A percentile compares a stretch with the other conserved stretches of the same genome.
phyloP scores from a whole-genome alignment of 2,888 invertebrate genomes.

The Zygogramma bicolorata region DNA sequence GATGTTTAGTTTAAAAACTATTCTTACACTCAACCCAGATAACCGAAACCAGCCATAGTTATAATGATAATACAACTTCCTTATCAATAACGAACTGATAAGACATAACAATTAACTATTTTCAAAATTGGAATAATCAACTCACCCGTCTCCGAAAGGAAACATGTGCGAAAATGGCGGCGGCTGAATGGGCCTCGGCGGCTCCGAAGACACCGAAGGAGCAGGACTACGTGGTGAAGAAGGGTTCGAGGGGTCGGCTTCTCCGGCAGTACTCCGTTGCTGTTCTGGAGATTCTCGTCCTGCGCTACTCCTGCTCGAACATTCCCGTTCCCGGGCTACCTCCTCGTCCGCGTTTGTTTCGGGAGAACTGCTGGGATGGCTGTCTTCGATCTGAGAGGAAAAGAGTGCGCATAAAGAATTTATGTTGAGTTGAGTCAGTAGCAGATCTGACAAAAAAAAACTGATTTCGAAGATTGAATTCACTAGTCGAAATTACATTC shows the following conservation, averaged over 20 bases:
- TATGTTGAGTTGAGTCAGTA: too few species aligned
- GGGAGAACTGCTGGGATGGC: slow-evolving; percentile 58
- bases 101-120: too few species aligned
- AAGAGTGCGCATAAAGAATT: not conserved
- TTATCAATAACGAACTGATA: too few species aligned
- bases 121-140: not conserved
- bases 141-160: slow-evolving; percentile 73
- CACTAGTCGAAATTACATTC: too few species aligned
- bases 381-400: slow-evolving; percentile 56
- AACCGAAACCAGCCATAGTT: too few species aligned
- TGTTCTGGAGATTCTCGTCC: slow-evolving; percentile 55
- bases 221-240: slow-evolving; percentile 70
- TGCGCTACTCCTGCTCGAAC: slow-evolving; percentile 62
- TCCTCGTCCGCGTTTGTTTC: slow-evolving; percentile 61
- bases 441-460: too few species aligned
- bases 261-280: slow-evolving; percentile 47
- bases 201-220: slow-evolving; percentile 72
- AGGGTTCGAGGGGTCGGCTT: slow-evolving; percentile 57
- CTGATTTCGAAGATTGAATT: too few species aligned
- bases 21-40: too few species aligned
- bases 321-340: slow-evolving; percentile 57
- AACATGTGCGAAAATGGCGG: slow-evolving; percentile 78
- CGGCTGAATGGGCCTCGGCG: slow-evolving; percentile 70
- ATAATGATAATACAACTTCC: too few species aligned
- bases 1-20: too few species aligned